These are phyloP conservation scores for Eugnorisma glareosa DNA, from an alignment of 2,888 invertebrate genomes.

Conservation along the genomic window DNA sequence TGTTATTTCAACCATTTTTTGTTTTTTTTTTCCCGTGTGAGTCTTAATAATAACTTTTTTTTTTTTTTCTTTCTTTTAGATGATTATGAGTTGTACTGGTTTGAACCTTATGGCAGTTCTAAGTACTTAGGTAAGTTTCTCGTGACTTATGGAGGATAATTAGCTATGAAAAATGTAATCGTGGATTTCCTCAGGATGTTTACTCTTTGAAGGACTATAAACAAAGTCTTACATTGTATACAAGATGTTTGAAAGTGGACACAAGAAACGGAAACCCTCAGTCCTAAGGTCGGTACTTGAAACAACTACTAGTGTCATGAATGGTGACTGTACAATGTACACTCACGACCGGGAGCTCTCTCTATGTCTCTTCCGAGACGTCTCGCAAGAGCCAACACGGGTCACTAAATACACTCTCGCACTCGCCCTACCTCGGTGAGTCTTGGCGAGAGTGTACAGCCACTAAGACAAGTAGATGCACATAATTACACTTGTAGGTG, in stretches of 20 bases:
- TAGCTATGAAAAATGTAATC: neutral
- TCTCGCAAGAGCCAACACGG: neutral
- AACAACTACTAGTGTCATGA: neutral
- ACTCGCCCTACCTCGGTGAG: neutral
- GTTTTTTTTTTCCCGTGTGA: too few species aligned
- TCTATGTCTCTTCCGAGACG: neutral
- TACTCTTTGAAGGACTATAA: neutral
- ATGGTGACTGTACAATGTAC: neutral
- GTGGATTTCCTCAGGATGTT: neutral
- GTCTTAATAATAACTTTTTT: too few species aligned
- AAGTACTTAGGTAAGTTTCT: neutral
- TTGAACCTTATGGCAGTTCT: too few species aligned
- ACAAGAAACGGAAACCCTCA: conserved; percentile 17
- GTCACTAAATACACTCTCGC: neutral
- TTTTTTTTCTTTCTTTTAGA: too few species aligned
- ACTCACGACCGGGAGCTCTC: neutral
- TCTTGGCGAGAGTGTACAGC: neutral
- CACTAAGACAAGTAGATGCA: conserved; percentile 5
- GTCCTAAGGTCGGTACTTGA: conserved; percentile 1
- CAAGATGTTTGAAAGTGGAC: conserved; percentile 21
- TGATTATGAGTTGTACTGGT: neutral
- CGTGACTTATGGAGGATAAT: neutral
- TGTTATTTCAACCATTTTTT: too few species aligned
- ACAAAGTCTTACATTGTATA: conserved; percentile 5
- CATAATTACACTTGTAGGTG: conserved; percentile 10